Base-by-base conservation (phyloP, 2,888 invertebrate species). In the Caenorhabditis virilis region DNA sequence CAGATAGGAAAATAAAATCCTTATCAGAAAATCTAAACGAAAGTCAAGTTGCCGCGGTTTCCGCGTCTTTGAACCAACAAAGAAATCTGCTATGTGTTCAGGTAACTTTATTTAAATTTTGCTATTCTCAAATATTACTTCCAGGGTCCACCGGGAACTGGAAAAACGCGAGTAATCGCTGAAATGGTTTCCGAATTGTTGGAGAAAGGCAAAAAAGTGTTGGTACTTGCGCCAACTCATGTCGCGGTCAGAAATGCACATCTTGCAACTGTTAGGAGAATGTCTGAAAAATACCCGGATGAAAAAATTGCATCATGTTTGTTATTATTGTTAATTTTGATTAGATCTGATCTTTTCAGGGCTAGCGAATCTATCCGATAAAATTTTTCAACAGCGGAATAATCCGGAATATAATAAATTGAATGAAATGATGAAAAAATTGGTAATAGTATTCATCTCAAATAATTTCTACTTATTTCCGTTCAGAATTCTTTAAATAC, bases 91-190 rank as follows among this genome's bases (percentile, higher is more conserved):
- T 72, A n/a, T 72, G 72, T 35, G 62, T 72, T 33, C 43, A 72
- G 65, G 76, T 62, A 15, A 43, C 2, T 45, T 42, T n/a, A 27
- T 16, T 43, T n/a, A n/a, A n/a, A n/a, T n/a, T n/a, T n/a, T n/a
- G n/a, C n/a, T n/a, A n/a, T n/a, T n/a, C n/a, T n/a, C n/a, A n/a
- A n/a, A n/a, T n/a, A 35, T 22, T 18, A 39, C 36, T 41, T 60
- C 47, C 43, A 73, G 65, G 76, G 76, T 15, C 76, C 76, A 22
- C 76, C 76, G 0, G 76, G 76, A 20, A 76, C 76, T 2, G 76
- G 76, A 48, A 76, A 76, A 55, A 76, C 76, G 1, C 61, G 53
- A 18, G 76, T 76, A 1, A 65, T 72, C 20, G 68, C 69, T 11
- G 74, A 76, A 58, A 62, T 72, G 6, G 61, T 72, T 20, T 36